Evolutionary conservation across 2,113 vertebrate genomes (phyloP).

Genomic region (Grus americana): DNA sequence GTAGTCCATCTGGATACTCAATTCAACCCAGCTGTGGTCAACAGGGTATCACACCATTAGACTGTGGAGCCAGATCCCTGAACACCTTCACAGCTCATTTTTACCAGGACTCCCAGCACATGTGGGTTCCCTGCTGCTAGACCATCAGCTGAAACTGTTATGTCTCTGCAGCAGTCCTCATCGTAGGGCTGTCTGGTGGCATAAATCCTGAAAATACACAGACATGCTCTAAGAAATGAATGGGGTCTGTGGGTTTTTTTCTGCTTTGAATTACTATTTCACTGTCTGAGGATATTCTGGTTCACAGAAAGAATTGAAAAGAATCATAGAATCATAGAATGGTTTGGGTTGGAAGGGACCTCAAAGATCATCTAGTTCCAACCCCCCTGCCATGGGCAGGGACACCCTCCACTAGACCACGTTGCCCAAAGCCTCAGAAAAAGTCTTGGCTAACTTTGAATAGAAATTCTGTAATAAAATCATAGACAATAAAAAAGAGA

Average conservation of each 20-base stretch:
- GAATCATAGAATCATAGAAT: neutral
- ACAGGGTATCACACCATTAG: neutral
- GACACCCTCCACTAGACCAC: no score
- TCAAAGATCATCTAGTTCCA: no score
- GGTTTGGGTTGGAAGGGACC: no score
- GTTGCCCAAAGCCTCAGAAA: neutral
- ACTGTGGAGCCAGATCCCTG: neutral
- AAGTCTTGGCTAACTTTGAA: neutral
- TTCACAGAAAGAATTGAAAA: neutral
- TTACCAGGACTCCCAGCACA: neutral
- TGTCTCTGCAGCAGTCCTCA: neutral
- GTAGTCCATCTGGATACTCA: neutral
- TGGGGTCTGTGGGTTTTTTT: neutral
- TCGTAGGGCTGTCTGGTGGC: neutral
- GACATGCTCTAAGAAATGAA: neutral
- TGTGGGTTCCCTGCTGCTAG: neutral
- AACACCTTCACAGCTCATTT: neutral
- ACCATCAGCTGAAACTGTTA: neutral
- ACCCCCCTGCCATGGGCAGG: no score
- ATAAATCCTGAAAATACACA: neutral
- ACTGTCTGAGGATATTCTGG: neutral
- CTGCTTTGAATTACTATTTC: neutral
- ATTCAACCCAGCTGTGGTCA: neutral
- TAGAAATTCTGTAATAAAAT: neutral
- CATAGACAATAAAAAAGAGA: neutral